Evolutionary conservation across 2,888 invertebrate species (phyloP).

Genomic region (Phyllotreta cruciferae): DNA sequence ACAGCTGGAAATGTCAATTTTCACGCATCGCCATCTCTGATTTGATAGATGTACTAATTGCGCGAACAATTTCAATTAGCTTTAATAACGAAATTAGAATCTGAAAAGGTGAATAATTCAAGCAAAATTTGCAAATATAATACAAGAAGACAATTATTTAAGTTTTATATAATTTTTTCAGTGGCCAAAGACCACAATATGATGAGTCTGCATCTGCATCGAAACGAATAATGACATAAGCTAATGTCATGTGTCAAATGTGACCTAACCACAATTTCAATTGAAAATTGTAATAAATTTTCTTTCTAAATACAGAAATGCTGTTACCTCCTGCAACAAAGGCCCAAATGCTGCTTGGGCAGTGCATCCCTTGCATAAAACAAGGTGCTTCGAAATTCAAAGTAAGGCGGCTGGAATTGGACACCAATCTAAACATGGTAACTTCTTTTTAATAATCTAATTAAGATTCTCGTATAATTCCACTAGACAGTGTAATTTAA

Average conservation of each 20-base stretch:
- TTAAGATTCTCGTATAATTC: no score
- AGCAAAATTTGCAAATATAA: no score
- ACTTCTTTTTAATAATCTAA: neutral
- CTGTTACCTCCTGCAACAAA: conserved; percentile 61
- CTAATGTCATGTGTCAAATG: no score
- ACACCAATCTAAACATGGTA: conserved; percentile 81
- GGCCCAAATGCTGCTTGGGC: conserved; percentile 71
- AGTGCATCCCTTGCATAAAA: conserved; percentile 80
- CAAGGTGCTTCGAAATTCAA: conserved; percentile 80
- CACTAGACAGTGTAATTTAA: conserved; percentile 9
- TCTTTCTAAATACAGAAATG: conserved; percentile 36
- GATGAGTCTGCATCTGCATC: no score
- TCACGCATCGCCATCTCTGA: neutral
- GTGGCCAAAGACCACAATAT: no score
- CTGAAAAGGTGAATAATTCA: no score
- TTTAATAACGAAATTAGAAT: neutral
- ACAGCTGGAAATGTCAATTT: conserved; percentile 9
- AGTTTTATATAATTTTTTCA: no score
- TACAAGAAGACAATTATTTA: no score
- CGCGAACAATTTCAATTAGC: neutral
- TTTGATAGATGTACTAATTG: neutral
- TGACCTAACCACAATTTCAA: no score
- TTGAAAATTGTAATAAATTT: neutral
- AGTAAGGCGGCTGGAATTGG: conserved; percentile 76
- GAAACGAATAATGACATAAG: no score